A percentile compares a stretch with the other conserved stretches of the same genome.
Evolutionary conservation across 1,140 invertebrate species (phyloP).

Genomic region (Drosophila lacertosa): DNA sequence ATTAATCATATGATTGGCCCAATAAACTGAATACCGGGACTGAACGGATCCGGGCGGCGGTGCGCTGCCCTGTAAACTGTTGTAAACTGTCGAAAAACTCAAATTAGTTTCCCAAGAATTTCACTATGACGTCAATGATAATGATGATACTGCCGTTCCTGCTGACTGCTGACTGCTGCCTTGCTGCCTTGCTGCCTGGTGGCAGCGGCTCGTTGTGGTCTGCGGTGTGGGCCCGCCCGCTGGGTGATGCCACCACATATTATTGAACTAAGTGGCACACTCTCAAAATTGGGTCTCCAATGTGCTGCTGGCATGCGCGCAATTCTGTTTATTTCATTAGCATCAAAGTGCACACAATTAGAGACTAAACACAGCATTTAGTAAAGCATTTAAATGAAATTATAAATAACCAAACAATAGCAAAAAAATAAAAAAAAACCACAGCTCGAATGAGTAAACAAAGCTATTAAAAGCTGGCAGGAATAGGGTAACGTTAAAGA

Average conservation of each 20-base stretch:
- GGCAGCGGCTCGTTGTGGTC: not conserved
- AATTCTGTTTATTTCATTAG: conserved; percentile 61
- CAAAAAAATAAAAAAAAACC: conserved; percentile 21
- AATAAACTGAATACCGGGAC: conserved; percentile 51
- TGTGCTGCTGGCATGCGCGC: conserved; percentile 15
- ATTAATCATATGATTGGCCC: conserved; percentile 77
- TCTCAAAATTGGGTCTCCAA: conserved; percentile 55
- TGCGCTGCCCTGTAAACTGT: conserved; percentile 47
- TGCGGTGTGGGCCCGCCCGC: conserved; percentile 9
- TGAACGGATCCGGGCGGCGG: not conserved
- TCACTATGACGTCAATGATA: conserved; percentile 57
- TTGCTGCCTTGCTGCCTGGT: not conserved
- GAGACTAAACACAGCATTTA: conserved; percentile 63
- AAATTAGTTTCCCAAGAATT: conserved; percentile 50
- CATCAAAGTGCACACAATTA: conserved; percentile 70
- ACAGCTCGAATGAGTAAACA: conserved; percentile 51
- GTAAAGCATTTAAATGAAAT: conserved; percentile 56
- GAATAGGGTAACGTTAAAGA: not conserved
- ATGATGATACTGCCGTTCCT: conserved; percentile 15
- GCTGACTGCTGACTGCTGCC: not conserved
- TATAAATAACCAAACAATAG: conserved; percentile 53
- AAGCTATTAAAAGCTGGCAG: conserved; percentile 65
- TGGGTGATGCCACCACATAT: conserved; percentile 18
- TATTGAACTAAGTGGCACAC: conserved; percentile 62
- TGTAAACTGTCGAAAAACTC: conserved; percentile 42